These are phyloP conservation scores for Falcunculus frontatus DNA, from an alignment of 2,113 vertebrate genomes.

Conservation along the genomic window DNA sequence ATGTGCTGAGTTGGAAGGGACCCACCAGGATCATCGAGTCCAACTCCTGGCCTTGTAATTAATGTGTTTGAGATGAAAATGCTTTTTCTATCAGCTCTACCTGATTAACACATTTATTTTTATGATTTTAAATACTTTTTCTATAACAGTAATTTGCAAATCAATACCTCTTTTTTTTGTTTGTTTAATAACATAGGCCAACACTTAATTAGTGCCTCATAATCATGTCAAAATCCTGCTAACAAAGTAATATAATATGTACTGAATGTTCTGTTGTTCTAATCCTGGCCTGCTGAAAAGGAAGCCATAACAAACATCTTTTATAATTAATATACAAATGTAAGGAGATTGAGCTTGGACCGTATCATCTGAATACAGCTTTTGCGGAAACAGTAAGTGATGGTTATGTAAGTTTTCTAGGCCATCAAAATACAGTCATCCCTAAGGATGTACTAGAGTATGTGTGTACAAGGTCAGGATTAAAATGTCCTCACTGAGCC, in stretches of 20 bases:
- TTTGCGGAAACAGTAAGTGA: not conserved
- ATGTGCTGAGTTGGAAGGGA: not conserved
- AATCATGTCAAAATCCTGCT: constrained; percentile 22
- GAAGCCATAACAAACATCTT: constrained; percentile 7
- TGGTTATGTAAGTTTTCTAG: constrained; percentile 43
- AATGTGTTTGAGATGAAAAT: not conserved
- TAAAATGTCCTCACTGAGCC: constrained; percentile 8
- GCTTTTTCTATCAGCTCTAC: not conserved
- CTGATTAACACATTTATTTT: constrained; percentile 7
- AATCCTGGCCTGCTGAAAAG: not conserved
- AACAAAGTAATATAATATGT: not conserved
- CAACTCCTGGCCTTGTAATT: not conserved
- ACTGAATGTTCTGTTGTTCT: not conserved
- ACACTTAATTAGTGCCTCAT: constrained; percentile 17
- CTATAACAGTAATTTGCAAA: constrained; percentile 3
- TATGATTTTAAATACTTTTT: not conserved
- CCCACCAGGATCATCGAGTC: not conserved
- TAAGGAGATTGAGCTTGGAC: not conserved
- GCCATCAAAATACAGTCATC: not conserved
- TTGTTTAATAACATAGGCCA: constrained; percentile 27
- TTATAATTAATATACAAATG: not conserved
- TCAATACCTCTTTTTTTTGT: constrained; percentile 19
- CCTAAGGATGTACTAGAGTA: not conserved
- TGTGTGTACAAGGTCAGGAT: constrained; percentile 17
- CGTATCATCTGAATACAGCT: not conserved